Base-by-base conservation (phyloP, 2,113 vertebrate genomes). In the Irena cyanogastra region DNA sequence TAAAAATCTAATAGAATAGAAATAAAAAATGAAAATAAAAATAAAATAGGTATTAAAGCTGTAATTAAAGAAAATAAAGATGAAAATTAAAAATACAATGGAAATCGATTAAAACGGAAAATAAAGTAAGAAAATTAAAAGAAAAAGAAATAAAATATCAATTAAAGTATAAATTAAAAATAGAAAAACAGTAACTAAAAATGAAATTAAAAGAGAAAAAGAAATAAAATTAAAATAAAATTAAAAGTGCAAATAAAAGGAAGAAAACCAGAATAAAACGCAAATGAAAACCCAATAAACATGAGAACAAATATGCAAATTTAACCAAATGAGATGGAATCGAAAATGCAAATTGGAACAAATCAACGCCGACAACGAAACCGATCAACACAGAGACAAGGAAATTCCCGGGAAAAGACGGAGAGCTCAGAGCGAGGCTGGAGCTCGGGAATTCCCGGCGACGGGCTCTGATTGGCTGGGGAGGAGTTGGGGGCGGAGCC, bases 251-350 rank as follows among this genome's bases (percentile, higher is more conserved):
- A 60, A 59, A 9, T 16, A 13, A 35, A 74, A 21, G 17, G 7
- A 74, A 35, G 12, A 15, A 26, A 61, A 27, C 12, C 10, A 16
- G 39, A 50, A 33, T 20, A 9, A 57, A 59, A 49, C 2, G 5
- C 19, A 28, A 59, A 19, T 9, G 28, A 24, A 69, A 28, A 0
- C 2, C 4, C 10, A 2, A 31, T 42, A 12, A 2, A 45, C 31
- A 53, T 4, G 21, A 4, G 10, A 11, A 53, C 3, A 17, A 31
- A 49, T 27, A 50, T 37, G 28, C 39, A 60, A 71, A 88, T 71
- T 45, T 3, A 44, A 35, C 13, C 56, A 26, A 71, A 83, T 4
- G 39, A 61, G 66, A 31, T 3, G 80, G 47, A 37, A 10, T 13
- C 2, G 9, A 26, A 61, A 53, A 71, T 13, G 11, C 37, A 63